Conservation (phyloP, 1,140 invertebrate genomes). For the Dreissena rostriformis region DNA sequence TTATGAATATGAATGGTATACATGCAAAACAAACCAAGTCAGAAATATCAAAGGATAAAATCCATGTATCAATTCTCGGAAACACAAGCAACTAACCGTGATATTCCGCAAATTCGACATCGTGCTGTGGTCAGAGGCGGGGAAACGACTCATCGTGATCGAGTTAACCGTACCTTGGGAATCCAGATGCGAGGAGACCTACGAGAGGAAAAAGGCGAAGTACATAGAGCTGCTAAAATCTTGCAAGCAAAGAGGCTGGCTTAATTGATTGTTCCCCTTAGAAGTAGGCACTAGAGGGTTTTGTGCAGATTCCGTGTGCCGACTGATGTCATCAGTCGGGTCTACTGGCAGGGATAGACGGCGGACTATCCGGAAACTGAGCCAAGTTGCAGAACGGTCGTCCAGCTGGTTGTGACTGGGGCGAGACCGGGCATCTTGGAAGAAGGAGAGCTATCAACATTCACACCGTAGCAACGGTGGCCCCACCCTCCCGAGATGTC, state of each 20-base stretch:
- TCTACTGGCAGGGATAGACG: constrained; percentile 21
- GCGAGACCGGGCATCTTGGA: not conserved
- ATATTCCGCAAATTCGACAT: constrained; percentile 17
- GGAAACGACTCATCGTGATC: not conserved
- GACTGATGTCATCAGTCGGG: constrained; percentile 3
- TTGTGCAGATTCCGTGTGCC: constrained; percentile 5
- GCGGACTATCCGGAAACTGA: constrained; percentile 8
- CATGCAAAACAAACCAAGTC: too few relatives aligned
- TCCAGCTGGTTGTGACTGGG: constrained; percentile 15
- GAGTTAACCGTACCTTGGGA: constrained; percentile 31
- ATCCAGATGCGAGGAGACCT: constrained; percentile 18
- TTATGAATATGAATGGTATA: too few relatives aligned
- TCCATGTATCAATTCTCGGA: too few relatives aligned
- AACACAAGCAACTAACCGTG: too few relatives aligned
- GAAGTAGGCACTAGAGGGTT: constrained; percentile 47
- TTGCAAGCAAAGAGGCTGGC: constrained; percentile 26
- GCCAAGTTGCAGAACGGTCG: not conserved
- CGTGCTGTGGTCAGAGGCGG: not conserved
- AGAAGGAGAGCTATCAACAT: not conserved
- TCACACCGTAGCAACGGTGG: not conserved
- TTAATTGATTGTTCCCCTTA: constrained; percentile 33
- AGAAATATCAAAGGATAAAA: too few relatives aligned
- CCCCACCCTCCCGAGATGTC: not conserved
- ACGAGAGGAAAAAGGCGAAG: not conserved
- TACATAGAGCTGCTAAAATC: constrained; percentile 1